Percentiles rank a stretch among this genome's conserved stretches.
Conservation (phyloP, 2,888 invertebrate genomes). For the Drosophila quinaria region DNA sequence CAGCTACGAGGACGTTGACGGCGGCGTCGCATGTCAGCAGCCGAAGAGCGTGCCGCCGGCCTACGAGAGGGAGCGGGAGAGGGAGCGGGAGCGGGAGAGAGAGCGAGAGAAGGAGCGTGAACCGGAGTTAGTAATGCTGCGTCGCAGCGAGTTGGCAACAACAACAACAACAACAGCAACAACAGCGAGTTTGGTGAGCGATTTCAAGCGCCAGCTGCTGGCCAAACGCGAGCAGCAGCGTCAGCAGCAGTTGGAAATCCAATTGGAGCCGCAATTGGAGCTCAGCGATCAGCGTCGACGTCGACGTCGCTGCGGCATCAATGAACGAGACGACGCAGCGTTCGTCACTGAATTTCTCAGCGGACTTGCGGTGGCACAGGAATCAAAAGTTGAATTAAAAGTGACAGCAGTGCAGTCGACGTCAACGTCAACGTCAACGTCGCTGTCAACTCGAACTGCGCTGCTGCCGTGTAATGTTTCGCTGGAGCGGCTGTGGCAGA, state of each 20-base stretch:
- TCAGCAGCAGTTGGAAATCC: slow-evolving; percentile 18
- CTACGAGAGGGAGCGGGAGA: slow-evolving; percentile 45
- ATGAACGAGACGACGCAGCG: slow-evolving; percentile 77
- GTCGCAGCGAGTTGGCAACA: slow-evolving; percentile 20
- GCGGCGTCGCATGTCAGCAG: slow-evolving; percentile 64
- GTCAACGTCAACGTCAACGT: not conserved
- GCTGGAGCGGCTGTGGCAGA: slow-evolving; percentile 49
- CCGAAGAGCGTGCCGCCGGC: slow-evolving; percentile 84
- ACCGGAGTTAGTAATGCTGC: slow-evolving; percentile 38
- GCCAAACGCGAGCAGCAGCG: slow-evolving; percentile 66
- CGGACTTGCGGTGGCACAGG: slow-evolving; percentile 31
- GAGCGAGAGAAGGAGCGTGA: slow-evolving; percentile 20
- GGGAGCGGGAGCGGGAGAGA: slow-evolving; percentile 16
- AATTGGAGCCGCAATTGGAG: slow-evolving; percentile 18
- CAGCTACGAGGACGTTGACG: slow-evolving; percentile 76
- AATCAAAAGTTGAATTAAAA: slow-evolving; percentile 1
- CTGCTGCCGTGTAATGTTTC: slow-evolving; percentile 34
- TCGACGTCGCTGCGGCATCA: slow-evolving; percentile 79
- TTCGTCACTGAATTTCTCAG: slow-evolving; percentile 82
- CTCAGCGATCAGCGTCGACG: slow-evolving; percentile 35
- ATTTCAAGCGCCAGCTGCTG: slow-evolving; percentile 83
- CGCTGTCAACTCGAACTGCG: not conserved
- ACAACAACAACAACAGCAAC: not conserved
- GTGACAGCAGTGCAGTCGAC: not conserved
- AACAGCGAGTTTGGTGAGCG: slow-evolving; percentile 72